These are phyloP conservation scores for Catalaphyllia jardinei DNA, from an alignment of 64 coral and sea anemone genomes.

Conservation along the genomic window DNA sequence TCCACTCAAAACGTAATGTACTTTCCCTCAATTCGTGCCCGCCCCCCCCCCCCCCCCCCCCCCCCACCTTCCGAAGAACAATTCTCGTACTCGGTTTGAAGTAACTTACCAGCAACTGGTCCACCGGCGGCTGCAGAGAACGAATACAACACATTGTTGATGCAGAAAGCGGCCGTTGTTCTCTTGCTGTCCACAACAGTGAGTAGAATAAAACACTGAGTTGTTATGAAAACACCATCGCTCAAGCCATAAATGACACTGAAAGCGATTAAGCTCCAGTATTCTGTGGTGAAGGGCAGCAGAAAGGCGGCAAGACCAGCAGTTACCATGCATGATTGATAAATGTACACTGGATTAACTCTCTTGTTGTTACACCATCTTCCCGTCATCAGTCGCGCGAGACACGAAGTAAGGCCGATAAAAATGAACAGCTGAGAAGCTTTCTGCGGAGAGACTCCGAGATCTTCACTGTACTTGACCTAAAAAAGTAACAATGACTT, in stretches of 20 bases:
- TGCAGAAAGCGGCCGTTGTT: neutral
- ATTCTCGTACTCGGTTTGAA: no score
- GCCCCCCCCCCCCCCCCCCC: no score
- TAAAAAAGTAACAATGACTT: neutral
- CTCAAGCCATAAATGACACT: conserved; percentile 2
- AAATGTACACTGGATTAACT: neutral
- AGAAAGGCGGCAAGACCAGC: neutral
- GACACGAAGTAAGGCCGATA: conserved; percentile 13
- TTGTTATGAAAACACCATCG: conserved; percentile 13
- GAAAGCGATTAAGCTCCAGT: conserved; percentile 3
- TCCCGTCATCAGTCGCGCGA: conserved; percentile 7
- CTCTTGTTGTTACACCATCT: neutral
- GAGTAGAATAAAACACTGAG: neutral
- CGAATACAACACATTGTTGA: neutral
- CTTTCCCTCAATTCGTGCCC: no score
- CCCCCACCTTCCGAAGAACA: no score
- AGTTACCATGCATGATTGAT: neutral
- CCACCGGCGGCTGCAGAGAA: neutral
- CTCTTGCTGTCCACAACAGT: neutral
- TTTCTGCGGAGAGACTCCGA: neutral
- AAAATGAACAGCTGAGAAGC: neutral
- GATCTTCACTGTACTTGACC: neutral
- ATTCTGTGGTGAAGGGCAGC: neutral
- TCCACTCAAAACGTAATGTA: no score
- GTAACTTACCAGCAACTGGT: neutral